Evolutionary conservation across 2,113 vertebrate species (phyloP).

Genomic region (Callipepla californica): DNA sequence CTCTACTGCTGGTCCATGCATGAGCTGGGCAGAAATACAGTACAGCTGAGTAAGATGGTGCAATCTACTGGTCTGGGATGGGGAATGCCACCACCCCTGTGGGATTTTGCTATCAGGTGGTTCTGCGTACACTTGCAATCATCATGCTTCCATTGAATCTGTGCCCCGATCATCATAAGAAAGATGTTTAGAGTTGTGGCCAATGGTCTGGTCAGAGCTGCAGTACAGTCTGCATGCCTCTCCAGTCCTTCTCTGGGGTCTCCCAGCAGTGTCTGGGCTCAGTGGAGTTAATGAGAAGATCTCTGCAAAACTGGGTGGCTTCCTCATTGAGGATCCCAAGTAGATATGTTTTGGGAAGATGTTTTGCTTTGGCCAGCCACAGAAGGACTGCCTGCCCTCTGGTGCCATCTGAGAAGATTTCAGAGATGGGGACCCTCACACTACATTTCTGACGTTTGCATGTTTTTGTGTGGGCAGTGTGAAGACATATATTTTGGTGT

Average conservation of each 20-base stretch:
- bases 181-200: background rate
- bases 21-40: background rate
- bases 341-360: background rate
- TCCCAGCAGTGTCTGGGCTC: rapidly evolving
- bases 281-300: background rate
- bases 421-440: background rate
- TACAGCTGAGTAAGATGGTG: background rate
- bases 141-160: background rate
- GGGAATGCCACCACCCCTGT: rapidly evolving
- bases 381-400: background rate
- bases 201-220: background rate
- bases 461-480: background rate
- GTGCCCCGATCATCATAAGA: background rate
- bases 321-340: rapidly evolving
- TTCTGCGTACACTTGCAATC: background rate
- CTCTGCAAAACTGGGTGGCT: background rate
- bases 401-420: background rate
- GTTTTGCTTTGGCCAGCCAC: background rate
- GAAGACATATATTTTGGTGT: background rate
- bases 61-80: background rate
- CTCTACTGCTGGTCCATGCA: background rate
- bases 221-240: background rate
- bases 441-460: background rate
- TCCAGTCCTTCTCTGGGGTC: background rate
- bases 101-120: background rate